Evolutionary conservation across 1,140 invertebrate species (phyloP).

Genomic region (Belonocnema kinseyi): DNA sequence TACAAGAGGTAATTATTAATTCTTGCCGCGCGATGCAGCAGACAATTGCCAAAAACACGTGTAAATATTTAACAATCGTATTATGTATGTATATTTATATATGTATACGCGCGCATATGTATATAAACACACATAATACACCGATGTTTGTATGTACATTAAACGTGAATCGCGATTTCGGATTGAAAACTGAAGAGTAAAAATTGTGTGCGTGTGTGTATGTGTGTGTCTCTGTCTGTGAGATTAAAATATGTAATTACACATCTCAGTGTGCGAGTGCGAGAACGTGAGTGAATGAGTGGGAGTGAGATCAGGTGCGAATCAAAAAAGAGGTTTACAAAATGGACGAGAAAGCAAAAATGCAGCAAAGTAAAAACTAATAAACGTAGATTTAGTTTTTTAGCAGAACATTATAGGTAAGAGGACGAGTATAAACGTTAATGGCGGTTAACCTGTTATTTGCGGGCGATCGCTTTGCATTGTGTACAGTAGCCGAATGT

Average conservation of each 20-base stretch:
- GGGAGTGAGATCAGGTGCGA: constrained; percentile 10
- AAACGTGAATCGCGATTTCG: constrained; percentile 18
- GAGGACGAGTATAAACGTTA: constrained; percentile 5
- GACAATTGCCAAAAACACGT: constrained; percentile 1
- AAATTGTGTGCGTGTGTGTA: constrained; percentile 6
- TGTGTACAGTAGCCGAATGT: constrained; percentile 28
- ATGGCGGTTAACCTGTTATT: constrained; percentile 31
- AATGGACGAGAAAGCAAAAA: constrained; percentile 2
- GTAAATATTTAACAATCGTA: constrained; percentile 29
- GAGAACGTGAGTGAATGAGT: not conserved
- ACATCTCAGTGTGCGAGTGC: too few relatives aligned
- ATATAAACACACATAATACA: constrained; percentile 35
- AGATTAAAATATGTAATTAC: too few relatives aligned
- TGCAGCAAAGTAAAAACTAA: constrained; percentile 9
- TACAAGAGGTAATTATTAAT: constrained; percentile 33
- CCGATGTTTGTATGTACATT: constrained; percentile 27
- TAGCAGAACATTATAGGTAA: constrained; percentile 23
- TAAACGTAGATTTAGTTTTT: constrained; percentile 30
- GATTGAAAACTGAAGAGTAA: constrained; percentile 1
- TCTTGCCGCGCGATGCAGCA: constrained; percentile 23
- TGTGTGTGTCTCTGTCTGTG: not conserved
- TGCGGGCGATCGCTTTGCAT: constrained; percentile 17
- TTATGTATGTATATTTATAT: constrained; percentile 29
- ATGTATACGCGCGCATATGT: constrained; percentile 28
- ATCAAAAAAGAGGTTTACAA: constrained; percentile 14